Base-by-base conservation (phyloP, 1,140 invertebrate genomes). In the Eulimnadia texana region DNA sequence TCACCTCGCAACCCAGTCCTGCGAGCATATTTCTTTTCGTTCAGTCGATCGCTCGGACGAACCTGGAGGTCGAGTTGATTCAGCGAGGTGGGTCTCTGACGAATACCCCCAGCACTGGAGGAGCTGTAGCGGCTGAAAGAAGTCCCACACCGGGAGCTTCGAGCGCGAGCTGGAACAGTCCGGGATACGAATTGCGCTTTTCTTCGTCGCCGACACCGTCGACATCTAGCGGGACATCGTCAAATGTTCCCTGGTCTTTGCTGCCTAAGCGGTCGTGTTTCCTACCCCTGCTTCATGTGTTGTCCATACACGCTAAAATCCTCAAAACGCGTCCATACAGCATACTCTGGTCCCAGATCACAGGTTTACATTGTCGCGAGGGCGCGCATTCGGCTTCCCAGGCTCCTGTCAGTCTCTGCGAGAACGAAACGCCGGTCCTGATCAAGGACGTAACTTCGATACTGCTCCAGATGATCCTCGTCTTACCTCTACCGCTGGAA, bases 11-110 rank as follows among this genome's bases (percentile, higher is more conserved):
- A 59, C 82, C 81, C 68, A 80, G 80, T 55, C 64, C 68, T 53
- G 82, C 90, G 67, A 86, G 83, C 70, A 77, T 93, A 28, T 85
- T 93, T 68, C 78, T 92, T 42, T 94, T 94, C 74, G 84, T 94
- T 23, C 88, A 84, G 64, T 95, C 91, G 22, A 85, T 96, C 49
- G 89, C 90, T 20, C 80, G 93, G 65, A 93, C 89, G 25, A 95
- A 96, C 77, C 77, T 96, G 47, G 92, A 96, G 77, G 80, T 93
- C 56, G 92, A 96, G 75, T 77, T 96, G 47, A 83, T 91, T 33
- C 88, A 92, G 70, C 80, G 88, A 47, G 86, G 85, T 33, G 89
- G 88, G n/a, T 81, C 80, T 1, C 74, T 59, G 16, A 61, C 42
- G 19, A 27, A 33, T 19, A 24, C 20, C 9, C 24, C 25, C 16